A percentile compares a stretch with the other conserved stretches of the same genome.
Conservation (phyloP, 23 tunicate species). For the Styela clava region DNA sequence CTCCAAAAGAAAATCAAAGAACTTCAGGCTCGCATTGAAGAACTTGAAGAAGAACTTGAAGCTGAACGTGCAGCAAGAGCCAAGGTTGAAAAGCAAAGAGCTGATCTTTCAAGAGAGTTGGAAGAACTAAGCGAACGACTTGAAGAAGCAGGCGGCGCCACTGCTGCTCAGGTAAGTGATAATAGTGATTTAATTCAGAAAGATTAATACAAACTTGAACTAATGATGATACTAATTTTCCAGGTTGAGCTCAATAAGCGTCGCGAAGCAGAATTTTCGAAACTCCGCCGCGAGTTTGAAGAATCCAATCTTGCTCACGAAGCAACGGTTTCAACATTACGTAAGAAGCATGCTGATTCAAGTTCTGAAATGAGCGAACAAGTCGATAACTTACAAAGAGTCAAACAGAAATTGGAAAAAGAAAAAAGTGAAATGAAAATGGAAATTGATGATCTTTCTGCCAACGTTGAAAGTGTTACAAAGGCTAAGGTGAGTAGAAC, state of each 20-base stretch:
- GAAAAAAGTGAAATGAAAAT: conserved; percentile 37
- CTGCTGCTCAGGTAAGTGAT: conserved; percentile 55
- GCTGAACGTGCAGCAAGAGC: conserved; percentile 43
- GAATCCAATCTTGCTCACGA: conserved; percentile 42
- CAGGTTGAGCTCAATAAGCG: conserved; percentile 42
- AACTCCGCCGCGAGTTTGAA: conserved; percentile 36
- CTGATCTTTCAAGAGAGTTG: conserved; percentile 43
- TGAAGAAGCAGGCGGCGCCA: conserved; percentile 50
- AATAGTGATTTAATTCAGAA: too few species aligned
- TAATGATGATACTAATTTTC: too few species aligned
- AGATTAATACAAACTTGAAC: too few species aligned
- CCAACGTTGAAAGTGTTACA: conserved; percentile 32
- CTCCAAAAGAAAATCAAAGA: conserved; percentile 96
- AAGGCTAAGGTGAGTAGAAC: conserved; percentile 20
- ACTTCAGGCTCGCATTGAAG: conserved; percentile 71
- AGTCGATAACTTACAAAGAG: conserved; percentile 37
- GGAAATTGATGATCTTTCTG: conserved; percentile 33
- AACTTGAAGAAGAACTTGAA: conserved; percentile 56
- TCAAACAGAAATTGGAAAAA: conserved; percentile 32
- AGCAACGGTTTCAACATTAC: conserved; percentile 34
- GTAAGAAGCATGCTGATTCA: conserved; percentile 45
- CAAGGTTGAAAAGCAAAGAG: conserved; percentile 33
- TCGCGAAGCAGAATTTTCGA: conserved; percentile 43
- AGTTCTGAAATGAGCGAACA: conserved; percentile 46
- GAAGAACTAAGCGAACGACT: conserved; percentile 55